These are phyloP conservation scores for Thripadectes ignobilis DNA, from an alignment of 2,797 vertebrate genomes.

Conservation along the genomic window DNA sequence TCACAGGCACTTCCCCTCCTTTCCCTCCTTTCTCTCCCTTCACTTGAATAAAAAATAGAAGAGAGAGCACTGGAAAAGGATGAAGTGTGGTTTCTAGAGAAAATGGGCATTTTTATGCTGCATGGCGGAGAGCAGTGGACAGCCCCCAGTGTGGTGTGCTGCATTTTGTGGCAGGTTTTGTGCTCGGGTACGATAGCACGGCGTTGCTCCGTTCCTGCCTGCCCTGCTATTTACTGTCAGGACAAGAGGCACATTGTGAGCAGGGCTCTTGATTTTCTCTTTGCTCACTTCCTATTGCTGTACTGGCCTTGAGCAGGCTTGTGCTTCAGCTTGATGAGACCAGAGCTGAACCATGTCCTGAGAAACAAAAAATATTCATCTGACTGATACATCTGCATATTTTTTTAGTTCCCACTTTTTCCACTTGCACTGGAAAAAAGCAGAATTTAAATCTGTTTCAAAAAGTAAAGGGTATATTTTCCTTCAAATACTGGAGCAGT, in stretches of 20 bases:
- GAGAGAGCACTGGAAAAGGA: neutral
- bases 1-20: neutral
- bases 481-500: neutral
- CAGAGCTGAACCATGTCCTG: neutral
- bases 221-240: neutral
- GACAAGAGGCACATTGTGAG: neutral
- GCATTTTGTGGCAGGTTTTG: neutral
- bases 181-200: neutral
- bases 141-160: neutral
- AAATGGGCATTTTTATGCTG: neutral
- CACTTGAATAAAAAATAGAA: neutral
- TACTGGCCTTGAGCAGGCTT: neutral
- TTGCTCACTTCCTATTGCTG: neutral
- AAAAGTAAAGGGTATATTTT: neutral
- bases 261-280: neutral
- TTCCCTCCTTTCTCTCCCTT: neutral
- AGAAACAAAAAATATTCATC: accelerated
- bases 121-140: neutral
- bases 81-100: neutral
- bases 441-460: neutral
- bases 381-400: accelerated
- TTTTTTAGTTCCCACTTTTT: neutral
- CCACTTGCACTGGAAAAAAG: neutral
- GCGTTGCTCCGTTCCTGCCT: neutral
- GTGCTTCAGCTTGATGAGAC: neutral